A percentile compares a stretch with the other conserved stretches of the same genome.
phyloP scores from a whole-genome alignment of 2,888 invertebrate genomes.

The Celastrina argiolus region DNA sequence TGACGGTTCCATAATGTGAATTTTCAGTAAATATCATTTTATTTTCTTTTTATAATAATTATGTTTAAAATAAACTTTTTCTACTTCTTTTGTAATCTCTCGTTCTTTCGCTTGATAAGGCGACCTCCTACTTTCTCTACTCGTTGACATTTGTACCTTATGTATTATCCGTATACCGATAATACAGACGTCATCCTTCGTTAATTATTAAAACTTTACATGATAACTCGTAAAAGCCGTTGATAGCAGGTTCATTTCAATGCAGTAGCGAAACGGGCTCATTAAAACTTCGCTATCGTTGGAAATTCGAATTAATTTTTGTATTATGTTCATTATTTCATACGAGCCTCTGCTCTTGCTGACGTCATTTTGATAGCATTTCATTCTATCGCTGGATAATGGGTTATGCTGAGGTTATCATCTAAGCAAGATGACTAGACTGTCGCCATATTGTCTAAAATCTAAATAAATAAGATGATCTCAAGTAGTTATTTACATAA shows the following conservation, averaged over 20 bases:
- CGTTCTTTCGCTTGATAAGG: neutral
- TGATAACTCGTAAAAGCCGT: neutral
- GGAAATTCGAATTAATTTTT: neutral
- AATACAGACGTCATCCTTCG: neutral
- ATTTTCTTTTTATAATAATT: too few species aligned
- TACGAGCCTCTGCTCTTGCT: neutral
- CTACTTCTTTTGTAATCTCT: neutral
- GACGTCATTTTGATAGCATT: neutral
- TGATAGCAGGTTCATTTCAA: neutral
- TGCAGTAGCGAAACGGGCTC: neutral
- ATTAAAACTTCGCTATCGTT: conserved; percentile 4
- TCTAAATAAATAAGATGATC: neutral
- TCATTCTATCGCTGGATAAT: neutral
- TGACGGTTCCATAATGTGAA: neutral
- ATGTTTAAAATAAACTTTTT: neutral
- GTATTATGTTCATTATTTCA: neutral
- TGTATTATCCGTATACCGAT: neutral
- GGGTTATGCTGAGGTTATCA: neutral
- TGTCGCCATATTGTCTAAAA: neutral
- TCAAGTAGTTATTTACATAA: neutral
- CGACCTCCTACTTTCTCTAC: neutral
- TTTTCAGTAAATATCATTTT: too few species aligned
- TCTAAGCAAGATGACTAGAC: neutral
- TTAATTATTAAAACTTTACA: neutral
- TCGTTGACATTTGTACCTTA: neutral